These are phyloP conservation scores for Megaceryle torquata DNA, from an alignment of 2,113 vertebrate species.

Conservation along the genomic window DNA sequence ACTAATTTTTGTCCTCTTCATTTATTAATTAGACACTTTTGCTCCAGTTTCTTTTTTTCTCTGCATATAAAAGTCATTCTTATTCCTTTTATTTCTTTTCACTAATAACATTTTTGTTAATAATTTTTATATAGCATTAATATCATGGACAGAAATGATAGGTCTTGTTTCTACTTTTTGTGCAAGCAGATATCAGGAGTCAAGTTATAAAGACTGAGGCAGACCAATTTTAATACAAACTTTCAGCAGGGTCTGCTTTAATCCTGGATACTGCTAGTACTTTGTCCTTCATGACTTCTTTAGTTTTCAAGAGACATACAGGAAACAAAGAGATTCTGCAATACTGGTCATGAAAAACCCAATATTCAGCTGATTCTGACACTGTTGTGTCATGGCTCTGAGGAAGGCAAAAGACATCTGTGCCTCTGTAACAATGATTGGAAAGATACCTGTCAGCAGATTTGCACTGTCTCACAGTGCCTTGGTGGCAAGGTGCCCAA, in stretches of 20 bases:
- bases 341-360: neutral
- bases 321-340: neutral
- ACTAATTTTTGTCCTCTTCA: slow-evolving; percentile 37
- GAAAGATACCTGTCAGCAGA: neutral
- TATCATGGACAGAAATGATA: neutral
- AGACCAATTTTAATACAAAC: neutral
- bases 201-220: neutral
- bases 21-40: slow-evolving; percentile 1
- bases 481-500: neutral
- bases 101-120: neutral
- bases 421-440: neutral
- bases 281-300: neutral
- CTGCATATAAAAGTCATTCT: neutral
- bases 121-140: neutral
- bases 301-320: neutral
- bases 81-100: neutral
- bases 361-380: neutral
- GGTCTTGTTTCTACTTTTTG: neutral
- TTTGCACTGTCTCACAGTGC: neutral
- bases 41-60: neutral
- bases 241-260: neutral
- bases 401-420: neutral
- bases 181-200: neutral
- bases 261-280: neutral
- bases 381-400: neutral